Conservation (phyloP, 2,797 vertebrate species). For the Manis crassicaudata region DNA sequence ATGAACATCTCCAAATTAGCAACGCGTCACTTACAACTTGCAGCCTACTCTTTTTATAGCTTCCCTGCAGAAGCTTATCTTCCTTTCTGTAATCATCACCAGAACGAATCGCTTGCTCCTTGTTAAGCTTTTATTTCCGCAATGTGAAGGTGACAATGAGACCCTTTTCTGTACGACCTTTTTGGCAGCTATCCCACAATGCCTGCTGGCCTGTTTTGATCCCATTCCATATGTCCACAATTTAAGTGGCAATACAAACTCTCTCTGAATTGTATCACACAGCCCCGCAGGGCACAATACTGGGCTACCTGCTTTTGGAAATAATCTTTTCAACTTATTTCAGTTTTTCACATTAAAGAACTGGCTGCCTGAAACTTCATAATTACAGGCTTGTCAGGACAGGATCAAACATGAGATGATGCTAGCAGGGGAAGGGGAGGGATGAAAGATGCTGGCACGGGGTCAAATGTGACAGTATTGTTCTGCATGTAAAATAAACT, state of each 20-base stretch:
- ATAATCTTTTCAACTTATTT: conserved; percentile 80
- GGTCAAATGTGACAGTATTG: conserved; percentile 71
- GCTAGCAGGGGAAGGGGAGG: conserved; percentile 56
- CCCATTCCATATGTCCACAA: conserved; percentile 80
- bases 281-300: conserved; percentile 70
- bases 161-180: conserved; percentile 76
- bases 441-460: conserved; percentile 63
- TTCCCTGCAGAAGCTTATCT: conserved; percentile 77
- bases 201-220: conserved; percentile 81
- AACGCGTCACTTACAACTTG: conserved; percentile 79
- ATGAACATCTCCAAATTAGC: conserved; percentile 82
- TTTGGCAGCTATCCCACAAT: conserved; percentile 79
- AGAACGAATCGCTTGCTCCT: conserved; percentile 80
- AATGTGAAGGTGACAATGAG: conserved; percentile 87
- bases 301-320: conserved; percentile 73
- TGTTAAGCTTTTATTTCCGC: conserved; percentile 82
- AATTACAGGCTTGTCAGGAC: conserved; percentile 79
- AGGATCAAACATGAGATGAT: conserved; percentile 81
- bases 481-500: conserved; percentile 67
- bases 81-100: conserved; percentile 80
- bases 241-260: conserved; percentile 74
- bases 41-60: conserved; percentile 83
- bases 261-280: conserved; percentile 60
- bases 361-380: conserved; percentile 76
- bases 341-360: conserved; percentile 83